These are phyloP conservation scores for Channa maculata DNA, from an alignment of 2,113 vertebrate species.

Conservation along the genomic window DNA sequence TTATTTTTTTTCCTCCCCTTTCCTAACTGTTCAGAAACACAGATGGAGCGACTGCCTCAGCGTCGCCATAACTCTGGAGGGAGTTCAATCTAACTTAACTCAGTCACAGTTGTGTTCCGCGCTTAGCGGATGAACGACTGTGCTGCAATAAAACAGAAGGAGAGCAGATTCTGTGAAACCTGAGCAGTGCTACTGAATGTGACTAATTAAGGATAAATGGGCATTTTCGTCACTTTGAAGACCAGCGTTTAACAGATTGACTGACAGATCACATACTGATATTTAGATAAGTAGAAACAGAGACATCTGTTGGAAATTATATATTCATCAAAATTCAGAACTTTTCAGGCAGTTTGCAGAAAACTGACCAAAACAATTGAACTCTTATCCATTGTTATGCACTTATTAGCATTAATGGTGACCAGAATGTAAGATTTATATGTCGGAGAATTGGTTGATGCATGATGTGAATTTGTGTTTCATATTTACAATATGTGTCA, in stretches of 20 bases:
- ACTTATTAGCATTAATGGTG: slow-evolving; percentile 19
- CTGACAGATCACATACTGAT: neutral
- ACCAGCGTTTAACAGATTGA: neutral
- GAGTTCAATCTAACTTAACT: slow-evolving; percentile 54
- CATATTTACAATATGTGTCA: neutral
- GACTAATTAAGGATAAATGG: neutral
- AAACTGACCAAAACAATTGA: slow-evolving; percentile 27
- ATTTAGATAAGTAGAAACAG: neutral
- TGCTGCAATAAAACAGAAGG: neutral
- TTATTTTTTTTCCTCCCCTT: neutral
- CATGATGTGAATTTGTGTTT: slow-evolving; percentile 27
- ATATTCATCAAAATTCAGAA: neutral
- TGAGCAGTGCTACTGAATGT: neutral
- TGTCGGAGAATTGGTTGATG: slow-evolving; percentile 7
- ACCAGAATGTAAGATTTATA: neutral
- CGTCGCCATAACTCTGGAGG: slow-evolving; percentile 53
- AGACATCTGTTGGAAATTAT: too few relatives aligned
- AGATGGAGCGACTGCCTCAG: slow-evolving; percentile 48
- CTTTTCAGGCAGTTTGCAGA: neutral
- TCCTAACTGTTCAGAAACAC: slow-evolving; percentile 31
- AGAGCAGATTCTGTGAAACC: slow-evolving; percentile 8
- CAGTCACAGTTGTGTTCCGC: slow-evolving; percentile 11
- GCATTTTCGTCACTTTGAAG: neutral
- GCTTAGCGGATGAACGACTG: neutral
- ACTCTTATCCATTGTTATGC: slow-evolving; percentile 47